Evolutionary conservation across 2,113 vertebrate species (phyloP), one percentile per base, ranked within the genome.

Genomic region (Aramus guarauna): DNA sequence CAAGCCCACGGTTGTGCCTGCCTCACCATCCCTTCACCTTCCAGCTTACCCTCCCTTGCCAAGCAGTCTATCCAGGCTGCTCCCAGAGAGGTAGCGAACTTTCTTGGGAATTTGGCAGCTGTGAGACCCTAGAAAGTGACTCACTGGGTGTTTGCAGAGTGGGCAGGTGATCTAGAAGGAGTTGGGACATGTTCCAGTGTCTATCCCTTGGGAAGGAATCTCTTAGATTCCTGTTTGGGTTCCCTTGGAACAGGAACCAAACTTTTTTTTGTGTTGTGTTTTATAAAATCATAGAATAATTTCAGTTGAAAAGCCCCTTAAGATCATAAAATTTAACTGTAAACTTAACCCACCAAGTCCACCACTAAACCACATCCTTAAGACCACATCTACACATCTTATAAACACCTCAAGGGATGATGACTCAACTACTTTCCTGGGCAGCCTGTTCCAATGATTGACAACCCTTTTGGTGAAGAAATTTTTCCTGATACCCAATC

Each of bases 161-260:
- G 9, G 27, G 12, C 6, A 63, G 19, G 19, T 41, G 19, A 67
- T 14, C 7, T 86, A 9, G 8, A 76, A 76, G 27, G 21, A 63
- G 19, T 2, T 2, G 3, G 32, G 8, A 1, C 2, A 5, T 41
- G 20, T 15, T n/a, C 29, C 3, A 19, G 9, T 22, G 21, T 36
- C 66, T 83, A 18, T 2, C 41, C 6, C 9, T 12, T 27, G 18
- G 12, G 15, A 83, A 68, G 7, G 12, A 75, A 39, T 58, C 5
- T 71, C 14, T 50, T 15, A 59, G 10, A 2, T 34, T 84, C 15
- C 12, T 67, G 1, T 26, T 32, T 67, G 12, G 4, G 6, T 59
- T 90, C 11, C 27, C 30, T 50, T 64, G 15, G 20, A 94, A 83
- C 3, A 11, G 9, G 9, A 75, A 64, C 5, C 2, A 79, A 68